Conservation (phyloP, 2,888 invertebrate species). For the Aleiodes leptofemur region DNA sequence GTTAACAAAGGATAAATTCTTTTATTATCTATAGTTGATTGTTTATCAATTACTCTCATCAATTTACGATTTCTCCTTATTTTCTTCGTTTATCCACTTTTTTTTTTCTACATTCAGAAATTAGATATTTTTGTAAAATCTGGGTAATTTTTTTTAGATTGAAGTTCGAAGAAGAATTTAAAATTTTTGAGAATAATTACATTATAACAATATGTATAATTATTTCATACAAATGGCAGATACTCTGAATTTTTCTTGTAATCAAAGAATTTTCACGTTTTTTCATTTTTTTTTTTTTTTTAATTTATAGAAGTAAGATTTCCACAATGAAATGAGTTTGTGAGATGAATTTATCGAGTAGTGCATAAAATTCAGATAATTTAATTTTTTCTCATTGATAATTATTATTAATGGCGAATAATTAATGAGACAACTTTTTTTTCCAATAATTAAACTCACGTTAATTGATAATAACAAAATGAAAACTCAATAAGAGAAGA, state of each 20-base stretch:
- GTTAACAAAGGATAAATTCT: constrained; percentile 5
- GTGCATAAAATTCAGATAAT: neutral
- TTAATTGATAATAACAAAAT: constrained; percentile 2
- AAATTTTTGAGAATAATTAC: neutral
- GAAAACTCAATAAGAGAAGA: neutral
- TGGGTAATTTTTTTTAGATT: neutral
- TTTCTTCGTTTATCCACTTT: neutral
- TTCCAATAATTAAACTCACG: neutral
- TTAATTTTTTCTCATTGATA: neutral
- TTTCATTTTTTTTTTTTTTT: no score
- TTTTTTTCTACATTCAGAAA: neutral
- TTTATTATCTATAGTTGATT: constrained; percentile 12
- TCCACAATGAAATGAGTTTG: no score
- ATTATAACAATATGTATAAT: neutral
- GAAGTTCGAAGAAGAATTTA: neutral
- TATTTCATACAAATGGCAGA: constrained; percentile 8
- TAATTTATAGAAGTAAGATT: no score
- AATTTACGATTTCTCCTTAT: neutral
- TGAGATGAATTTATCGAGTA: neutral
- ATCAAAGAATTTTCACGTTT: no score
- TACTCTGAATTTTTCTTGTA: constrained; percentile 4
- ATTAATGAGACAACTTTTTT: no score
- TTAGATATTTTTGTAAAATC: constrained; percentile 1
- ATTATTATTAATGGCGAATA: no score
- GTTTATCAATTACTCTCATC: neutral